Evolutionary conservation across 2,888 invertebrate genomes (phyloP).

Genomic region (Acleris emargana): DNA sequence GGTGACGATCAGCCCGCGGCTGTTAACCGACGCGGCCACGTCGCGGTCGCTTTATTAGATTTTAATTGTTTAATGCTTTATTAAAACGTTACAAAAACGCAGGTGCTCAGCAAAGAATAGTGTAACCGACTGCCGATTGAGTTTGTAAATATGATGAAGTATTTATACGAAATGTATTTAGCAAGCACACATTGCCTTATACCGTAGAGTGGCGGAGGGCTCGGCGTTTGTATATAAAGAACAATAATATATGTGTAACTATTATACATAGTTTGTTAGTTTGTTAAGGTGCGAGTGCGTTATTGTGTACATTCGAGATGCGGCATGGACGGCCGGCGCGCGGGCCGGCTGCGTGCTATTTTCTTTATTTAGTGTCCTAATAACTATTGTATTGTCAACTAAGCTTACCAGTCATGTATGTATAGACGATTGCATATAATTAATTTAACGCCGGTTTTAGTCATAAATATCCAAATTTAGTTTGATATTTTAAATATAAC

Average conservation of each 20-base stretch:
- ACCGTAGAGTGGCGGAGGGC: constrained; percentile 63
- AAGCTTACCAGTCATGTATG: constrained; percentile 83
- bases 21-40: constrained; percentile 11
- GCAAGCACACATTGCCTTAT: constrained; percentile 72
- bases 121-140: constrained; percentile 69
- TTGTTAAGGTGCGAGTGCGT: constrained; percentile 75
- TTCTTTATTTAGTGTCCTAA: constrained; percentile 77
- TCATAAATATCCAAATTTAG: constrained; percentile 84
- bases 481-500: constrained; percentile 71
- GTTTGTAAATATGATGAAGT: constrained; percentile 77
- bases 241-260: constrained; percentile 73
- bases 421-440: constrained; percentile 79
- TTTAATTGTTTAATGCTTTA: constrained; percentile 69
- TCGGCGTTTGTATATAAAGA: constrained; percentile 77
- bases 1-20: constrained; percentile 16
- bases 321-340: constrained; percentile 50
- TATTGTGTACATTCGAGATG: constrained; percentile 66
- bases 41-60: constrained; percentile 55
- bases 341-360: constrained; percentile 70
- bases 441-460: constrained; percentile 81
- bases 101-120: constrained; percentile 65
- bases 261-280: constrained; percentile 78
- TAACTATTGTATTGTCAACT: constrained; percentile 77
- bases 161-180: constrained; percentile 65
- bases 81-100: constrained; percentile 65